Conservation (phyloP, 2,888 invertebrate genomes). For the Polydesmus complanatus region DNA sequence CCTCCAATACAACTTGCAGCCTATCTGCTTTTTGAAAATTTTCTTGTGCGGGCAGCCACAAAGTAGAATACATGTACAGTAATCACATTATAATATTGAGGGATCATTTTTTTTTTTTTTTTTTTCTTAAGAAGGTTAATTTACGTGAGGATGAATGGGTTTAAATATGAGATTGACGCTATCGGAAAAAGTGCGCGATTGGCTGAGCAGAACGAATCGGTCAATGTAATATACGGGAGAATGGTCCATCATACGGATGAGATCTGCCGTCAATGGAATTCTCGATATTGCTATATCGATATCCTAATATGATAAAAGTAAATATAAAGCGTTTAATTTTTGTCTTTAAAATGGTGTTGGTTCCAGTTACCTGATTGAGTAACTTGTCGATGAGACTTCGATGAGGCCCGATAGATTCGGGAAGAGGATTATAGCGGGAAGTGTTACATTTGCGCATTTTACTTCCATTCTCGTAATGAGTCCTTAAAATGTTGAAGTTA, state of each 20-base stretch:
- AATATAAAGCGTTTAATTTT: background rate
- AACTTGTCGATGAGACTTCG: background rate
- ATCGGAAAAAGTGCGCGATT: background rate
- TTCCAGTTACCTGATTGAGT: background rate
- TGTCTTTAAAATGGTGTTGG: background rate
- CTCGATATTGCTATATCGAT: background rate
- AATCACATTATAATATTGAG: too few species aligned
- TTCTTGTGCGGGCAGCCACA: too few species aligned
- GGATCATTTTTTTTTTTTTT: too few species aligned
- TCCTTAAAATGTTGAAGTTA: background rate
- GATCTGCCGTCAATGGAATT: background rate
- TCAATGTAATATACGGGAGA: background rate
- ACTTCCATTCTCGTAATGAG: background rate
- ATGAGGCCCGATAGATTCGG: background rate
- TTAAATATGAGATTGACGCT: background rate
- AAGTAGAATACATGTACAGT: too few species aligned
- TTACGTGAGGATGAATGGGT: background rate
- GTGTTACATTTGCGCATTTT: background rate
- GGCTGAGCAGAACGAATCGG: background rate
- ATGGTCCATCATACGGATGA: background rate
- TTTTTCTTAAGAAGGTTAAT: too few species aligned
- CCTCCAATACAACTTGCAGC: too few species aligned
- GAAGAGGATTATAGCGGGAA: background rate
- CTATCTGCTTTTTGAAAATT: background rate
- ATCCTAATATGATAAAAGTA: background rate